Percentiles rank a stretch among this genome's conserved stretches.
phyloP scores from a whole-genome alignment of 2,797 vertebrate genomes.

The Diplodus sargus region DNA sequence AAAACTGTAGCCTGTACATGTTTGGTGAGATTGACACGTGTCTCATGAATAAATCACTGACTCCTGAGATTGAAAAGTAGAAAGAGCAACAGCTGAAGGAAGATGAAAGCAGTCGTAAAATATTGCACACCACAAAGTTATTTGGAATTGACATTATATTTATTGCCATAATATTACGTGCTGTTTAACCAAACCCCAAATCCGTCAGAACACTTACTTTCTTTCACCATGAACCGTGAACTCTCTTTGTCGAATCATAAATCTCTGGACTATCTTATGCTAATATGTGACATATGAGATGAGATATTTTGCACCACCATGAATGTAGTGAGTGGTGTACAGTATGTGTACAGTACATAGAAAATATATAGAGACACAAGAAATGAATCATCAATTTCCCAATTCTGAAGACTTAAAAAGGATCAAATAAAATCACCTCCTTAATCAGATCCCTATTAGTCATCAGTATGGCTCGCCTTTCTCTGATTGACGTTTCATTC shows the following conservation, averaged over 20 bases:
- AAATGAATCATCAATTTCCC: too few species aligned
- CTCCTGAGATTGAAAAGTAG: neutral
- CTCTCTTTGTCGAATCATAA: neutral
- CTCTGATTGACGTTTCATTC: neutral
- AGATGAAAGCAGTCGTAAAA: conserved; percentile 46
- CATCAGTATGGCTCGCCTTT: neutral
- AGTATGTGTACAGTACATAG: neutral
- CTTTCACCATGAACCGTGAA: neutral
- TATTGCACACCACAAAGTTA: conserved; percentile 10
- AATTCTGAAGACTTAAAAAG: too few species aligned
- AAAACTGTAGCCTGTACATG: conserved; percentile 4
- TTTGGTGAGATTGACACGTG: neutral
- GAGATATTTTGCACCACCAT: neutral
- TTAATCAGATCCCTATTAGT: neutral
- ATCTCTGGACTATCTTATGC: neutral
- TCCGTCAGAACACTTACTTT: neutral
- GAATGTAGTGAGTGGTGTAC: neutral
- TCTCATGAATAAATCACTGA: conserved; percentile 32
- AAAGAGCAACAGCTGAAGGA: neutral
- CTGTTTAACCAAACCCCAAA: neutral
- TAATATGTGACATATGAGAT: neutral
- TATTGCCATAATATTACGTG: conserved; percentile 20
- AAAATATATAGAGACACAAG: neutral
- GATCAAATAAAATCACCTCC: neutral
- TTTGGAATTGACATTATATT: conserved; percentile 32